Evolutionary conservation across 2,113 vertebrate species (phyloP).

Genomic region (Callospermophilus lateralis): DNA sequence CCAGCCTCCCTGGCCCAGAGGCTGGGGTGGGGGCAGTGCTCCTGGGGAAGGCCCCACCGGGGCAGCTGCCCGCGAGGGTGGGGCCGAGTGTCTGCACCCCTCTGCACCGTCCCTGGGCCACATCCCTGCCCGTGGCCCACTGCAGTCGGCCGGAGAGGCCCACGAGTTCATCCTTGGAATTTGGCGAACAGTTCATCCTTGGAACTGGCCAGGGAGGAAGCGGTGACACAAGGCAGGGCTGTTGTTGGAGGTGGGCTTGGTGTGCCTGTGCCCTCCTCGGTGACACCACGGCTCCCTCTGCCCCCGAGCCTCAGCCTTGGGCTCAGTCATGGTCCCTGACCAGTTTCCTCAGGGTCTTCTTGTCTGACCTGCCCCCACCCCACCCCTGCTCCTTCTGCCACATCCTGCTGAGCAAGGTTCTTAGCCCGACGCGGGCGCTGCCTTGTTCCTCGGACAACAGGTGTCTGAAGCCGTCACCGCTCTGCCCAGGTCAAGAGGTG

Average conservation of each 20-base stretch:
- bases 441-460: not conserved
- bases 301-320: not conserved
- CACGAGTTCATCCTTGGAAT: not conserved
- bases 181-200: not conserved
- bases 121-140: not conserved
- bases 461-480: not conserved
- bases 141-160: not conserved
- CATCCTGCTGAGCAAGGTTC: not conserved
- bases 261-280: no score
- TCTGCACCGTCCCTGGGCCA: not conserved
- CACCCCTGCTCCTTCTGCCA: not conserved
- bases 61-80: rapidly evolving
- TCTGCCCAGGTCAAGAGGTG: not conserved
- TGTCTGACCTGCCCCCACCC: not conserved
- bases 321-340: not conserved
- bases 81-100: not conserved
- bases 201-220: not conserved
- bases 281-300: rapidly evolving
- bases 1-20: not conserved
- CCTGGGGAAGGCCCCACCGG: not conserved
- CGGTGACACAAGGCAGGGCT: not conserved
- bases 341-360: not conserved
- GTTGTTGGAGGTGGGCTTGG: not conserved
- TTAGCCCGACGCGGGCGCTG: rapidly evolving
- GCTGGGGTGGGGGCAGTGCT: not conserved